phyloP scores from a whole-genome alignment of 2,888 invertebrate genomes.

The Gortyna flavago region DNA sequence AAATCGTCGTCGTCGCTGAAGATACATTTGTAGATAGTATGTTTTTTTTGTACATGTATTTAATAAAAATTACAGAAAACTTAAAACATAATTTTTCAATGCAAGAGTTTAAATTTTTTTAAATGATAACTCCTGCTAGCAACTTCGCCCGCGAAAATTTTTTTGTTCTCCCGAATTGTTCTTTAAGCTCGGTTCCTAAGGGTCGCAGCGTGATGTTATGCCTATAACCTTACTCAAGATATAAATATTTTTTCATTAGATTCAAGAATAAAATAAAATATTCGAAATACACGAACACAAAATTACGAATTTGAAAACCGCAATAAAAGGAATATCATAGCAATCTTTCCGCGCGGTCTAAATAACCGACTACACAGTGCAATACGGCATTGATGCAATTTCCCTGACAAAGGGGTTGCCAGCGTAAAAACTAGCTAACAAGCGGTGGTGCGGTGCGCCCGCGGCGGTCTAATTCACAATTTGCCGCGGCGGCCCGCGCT shows the following conservation, averaged over 20 bases:
- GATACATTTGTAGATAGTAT: not conserved
- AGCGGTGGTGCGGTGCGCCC: conserved; percentile 82
- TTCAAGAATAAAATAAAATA: conserved; percentile 12
- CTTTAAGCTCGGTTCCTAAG: not conserved
- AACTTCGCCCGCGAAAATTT: not conserved
- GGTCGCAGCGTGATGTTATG: no score
- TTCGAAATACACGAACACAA: conserved; percentile 28
- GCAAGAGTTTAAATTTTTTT: not conserved
- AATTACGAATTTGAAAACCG: conserved; percentile 54
- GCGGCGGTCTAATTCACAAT: conserved; percentile 86
- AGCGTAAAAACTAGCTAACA: conserved; percentile 88
- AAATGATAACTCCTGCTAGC: not conserved
- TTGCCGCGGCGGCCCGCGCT: conserved; percentile 79
- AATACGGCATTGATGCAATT: conserved; percentile 82
- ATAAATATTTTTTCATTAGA: not conserved
- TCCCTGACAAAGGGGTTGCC: conserved; percentile 84
- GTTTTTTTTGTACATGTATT: not conserved
- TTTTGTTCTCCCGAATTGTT: not conserved
- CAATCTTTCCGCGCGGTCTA: conserved; percentile 75
- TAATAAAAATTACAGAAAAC: not conserved
- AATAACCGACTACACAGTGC: conserved; percentile 76
- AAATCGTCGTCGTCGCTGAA: not conserved
- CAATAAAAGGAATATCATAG: conserved; percentile 63
- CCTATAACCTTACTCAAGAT: not conserved
- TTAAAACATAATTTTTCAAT: not conserved